phyloP scores from a whole-genome alignment of 2,888 invertebrate species.

The Coenonympha arcania region DNA sequence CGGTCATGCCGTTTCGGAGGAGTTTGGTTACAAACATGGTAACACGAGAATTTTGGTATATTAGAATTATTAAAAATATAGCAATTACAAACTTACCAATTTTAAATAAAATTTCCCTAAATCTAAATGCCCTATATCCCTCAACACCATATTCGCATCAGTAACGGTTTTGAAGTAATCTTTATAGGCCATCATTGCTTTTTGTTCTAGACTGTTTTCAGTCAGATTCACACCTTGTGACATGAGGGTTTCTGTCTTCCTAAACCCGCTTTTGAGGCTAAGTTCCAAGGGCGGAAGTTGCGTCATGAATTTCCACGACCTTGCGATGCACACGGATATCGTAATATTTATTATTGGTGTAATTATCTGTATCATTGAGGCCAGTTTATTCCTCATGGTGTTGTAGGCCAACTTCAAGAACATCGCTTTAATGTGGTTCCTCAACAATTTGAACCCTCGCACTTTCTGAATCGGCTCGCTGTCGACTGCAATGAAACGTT shows the following conservation, averaged over 20 bases:
- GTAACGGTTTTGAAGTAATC: slow-evolving; percentile 47
- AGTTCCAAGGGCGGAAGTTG: slow-evolving; percentile 77
- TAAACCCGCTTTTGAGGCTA: slow-evolving; percentile 62
- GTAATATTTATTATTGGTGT: slow-evolving; percentile 63
- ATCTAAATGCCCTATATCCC: slow-evolving; percentile 50
- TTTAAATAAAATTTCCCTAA: slow-evolving; percentile 59
- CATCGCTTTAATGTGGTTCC: slow-evolving; percentile 65
- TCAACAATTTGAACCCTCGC: slow-evolving; percentile 51
- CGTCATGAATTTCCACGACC: slow-evolving; percentile 64
- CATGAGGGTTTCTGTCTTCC: slow-evolving; percentile 50
- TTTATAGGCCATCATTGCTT: slow-evolving; percentile 49
- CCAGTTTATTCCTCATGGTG: slow-evolving; percentile 56
- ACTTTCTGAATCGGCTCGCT: slow-evolving; percentile 56
- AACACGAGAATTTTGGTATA: too few species aligned
- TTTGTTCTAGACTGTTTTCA: slow-evolving; percentile 42
- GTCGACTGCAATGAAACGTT: slow-evolving; percentile 41
- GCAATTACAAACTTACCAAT: slow-evolving; percentile 45
- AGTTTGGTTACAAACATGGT: too few species aligned
- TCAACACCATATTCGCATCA: slow-evolving; percentile 45
- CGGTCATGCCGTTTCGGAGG: too few species aligned
- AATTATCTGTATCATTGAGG: slow-evolving; percentile 58
- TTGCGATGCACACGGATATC: slow-evolving; percentile 57
- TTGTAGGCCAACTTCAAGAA: slow-evolving; percentile 59
- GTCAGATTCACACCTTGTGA: slow-evolving; percentile 42
- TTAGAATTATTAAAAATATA: neutral